A percentile compares a stretch with the other conserved stretches of the same genome.
Evolutionary conservation across 53 echinoderm and acorn worm species (phyloP).

Genomic region (Echinometra lucunter): DNA sequence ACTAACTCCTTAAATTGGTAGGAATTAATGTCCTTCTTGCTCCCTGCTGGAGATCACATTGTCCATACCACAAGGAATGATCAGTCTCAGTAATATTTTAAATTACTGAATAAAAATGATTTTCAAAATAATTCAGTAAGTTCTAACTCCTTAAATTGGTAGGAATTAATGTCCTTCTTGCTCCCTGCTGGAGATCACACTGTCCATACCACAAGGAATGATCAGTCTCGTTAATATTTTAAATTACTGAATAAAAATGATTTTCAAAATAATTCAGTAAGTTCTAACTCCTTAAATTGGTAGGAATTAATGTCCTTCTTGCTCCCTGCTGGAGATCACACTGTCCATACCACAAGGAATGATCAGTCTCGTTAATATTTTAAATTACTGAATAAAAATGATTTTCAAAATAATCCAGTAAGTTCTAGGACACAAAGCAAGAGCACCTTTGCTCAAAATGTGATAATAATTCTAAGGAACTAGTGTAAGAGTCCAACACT

Average conservation of each 20-base stretch:
- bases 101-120: background rate
- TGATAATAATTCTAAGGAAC: background rate
- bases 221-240: too few relatives aligned
- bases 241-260: too few relatives aligned
- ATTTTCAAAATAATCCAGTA: background rate
- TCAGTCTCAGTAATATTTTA: background rate
- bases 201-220: too few relatives aligned
- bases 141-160: too few relatives aligned
- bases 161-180: too few relatives aligned
- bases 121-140: background rate
- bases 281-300: too few relatives aligned
- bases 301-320: too few relatives aligned
- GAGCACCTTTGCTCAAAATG: background rate
- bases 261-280: background rate
- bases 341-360: too few relatives aligned
- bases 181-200: too few relatives aligned
- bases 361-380: too few relatives aligned
- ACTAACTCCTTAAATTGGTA: background rate
- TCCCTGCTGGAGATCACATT: background rate
- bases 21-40: background rate
- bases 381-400: too few relatives aligned
- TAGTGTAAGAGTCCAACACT: background rate
- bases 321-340: too few relatives aligned
- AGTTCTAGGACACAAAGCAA: background rate
- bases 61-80: background rate